phyloP scores from a whole-genome alignment of 2,113 vertebrate genomes.

The Sylvietta virens region DNA sequence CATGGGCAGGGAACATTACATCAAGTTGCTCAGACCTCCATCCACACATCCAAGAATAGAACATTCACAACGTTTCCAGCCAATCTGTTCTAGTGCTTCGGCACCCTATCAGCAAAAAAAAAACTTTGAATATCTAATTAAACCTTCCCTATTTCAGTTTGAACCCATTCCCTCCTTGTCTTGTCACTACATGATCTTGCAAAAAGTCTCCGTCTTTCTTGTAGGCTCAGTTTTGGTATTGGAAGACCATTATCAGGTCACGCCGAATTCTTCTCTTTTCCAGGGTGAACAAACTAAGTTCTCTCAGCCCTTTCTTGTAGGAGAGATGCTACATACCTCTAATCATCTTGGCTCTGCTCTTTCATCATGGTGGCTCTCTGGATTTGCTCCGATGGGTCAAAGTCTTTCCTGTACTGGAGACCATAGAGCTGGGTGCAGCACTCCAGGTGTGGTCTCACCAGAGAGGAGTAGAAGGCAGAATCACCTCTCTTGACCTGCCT shows the following conservation, averaged over 20 bases:
- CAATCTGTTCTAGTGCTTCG: not conserved
- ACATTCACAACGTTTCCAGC: not conserved
- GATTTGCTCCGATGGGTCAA: rapidly evolving
- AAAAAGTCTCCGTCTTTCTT: not conserved
- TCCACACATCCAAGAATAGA: not conserved
- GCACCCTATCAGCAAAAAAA: not conserved
- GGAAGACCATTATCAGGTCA: not conserved
- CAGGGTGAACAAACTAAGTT: not conserved
- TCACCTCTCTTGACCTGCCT: not conserved
- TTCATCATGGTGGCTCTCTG: not conserved
- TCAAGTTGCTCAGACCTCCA: not conserved
- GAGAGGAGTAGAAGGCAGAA: not conserved
- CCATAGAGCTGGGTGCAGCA: not conserved
- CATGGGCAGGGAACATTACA: not conserved
- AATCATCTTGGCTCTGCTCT: not conserved
- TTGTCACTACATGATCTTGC: not conserved
- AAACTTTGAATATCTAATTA: not conserved
- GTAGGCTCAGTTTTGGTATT: not conserved
- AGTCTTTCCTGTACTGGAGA: not conserved
- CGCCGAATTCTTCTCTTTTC: not conserved
- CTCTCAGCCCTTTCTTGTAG: not conserved
- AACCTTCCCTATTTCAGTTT: not conserved
- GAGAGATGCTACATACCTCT: not conserved
- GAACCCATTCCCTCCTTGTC: not conserved
- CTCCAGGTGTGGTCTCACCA: not conserved